Evolutionary conservation across 2,888 invertebrate species (phyloP), one percentile per base, ranked within the genome.

Genomic region (Ganaspis brasiliensis): DNA sequence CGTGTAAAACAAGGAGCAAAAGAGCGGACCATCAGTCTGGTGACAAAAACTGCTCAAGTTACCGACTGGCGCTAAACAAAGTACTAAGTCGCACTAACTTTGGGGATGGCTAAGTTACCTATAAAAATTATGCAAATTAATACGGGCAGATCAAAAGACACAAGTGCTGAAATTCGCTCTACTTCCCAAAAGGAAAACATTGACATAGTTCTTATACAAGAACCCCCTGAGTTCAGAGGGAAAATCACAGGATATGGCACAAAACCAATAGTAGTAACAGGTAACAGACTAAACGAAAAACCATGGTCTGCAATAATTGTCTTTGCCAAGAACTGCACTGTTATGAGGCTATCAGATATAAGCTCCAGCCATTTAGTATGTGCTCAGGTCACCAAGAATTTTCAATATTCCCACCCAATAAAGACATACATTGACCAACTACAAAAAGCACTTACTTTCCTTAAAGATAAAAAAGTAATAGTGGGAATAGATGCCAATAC

Each of bases 401-500:
- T 75, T 14, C 76, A 72, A 21, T 63, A 72, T 2, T 72, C 56
- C 1, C 10, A 19, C 0, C 49, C 19, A 0, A 61, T 76, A 0
- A 26, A 61, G 8, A 4, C 8, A n/a, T 37, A 21, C 45, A 5
- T 77, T 0, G 10, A 71, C 3, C 55, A 74, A 21, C 55, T 76
- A 0, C 19, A 5, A 0, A 63, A 14, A 26, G 71, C 72, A 14
- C 0, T 76, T n/a, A 0, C 10, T 1, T 37, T 31, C 8, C 72
- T 79, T 26, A 45, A 49, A 19, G 76, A 74, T 5, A 67, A 75
- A 31, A 70, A n/a, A 19, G 57, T 75, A 1, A 73, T 79, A 0
- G n/a, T 79, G 0, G 63, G 73, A 0, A 19, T 56, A 0, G 77
- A 77, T 24, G 14, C 71, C 0, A 79, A 79, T 21, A 77, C 75